phyloP scores from a whole-genome alignment of 2,113 vertebrate species.

The Chloroceryle aenea region DNA sequence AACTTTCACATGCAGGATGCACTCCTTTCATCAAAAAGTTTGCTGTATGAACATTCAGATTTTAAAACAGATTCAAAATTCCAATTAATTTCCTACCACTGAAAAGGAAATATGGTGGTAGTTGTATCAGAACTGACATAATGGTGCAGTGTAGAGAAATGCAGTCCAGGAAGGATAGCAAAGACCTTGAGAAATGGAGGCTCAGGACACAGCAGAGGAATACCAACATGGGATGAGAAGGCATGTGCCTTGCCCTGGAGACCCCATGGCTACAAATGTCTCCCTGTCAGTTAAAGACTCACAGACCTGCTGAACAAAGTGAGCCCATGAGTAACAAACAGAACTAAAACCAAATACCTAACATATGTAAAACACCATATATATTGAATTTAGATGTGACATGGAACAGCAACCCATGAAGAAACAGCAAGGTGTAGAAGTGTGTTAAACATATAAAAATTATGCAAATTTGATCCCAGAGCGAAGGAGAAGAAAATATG shows the following conservation, averaged over 20 bases:
- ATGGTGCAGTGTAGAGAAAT: not conserved
- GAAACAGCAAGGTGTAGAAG: not conserved
- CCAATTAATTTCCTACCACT: not conserved
- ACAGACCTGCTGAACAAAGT: not conserved
- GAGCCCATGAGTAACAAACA: not conserved
- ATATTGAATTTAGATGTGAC: not conserved
- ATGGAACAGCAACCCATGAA: not conserved
- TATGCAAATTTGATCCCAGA: not conserved
- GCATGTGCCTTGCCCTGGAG: not conserved
- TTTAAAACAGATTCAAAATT: not conserved
- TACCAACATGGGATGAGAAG: not conserved
- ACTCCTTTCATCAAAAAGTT: not conserved
- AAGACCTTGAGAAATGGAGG: not conserved
- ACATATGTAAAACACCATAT: not conserved
- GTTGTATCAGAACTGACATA: no score
- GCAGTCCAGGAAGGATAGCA: not conserved
- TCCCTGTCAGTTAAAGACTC: not conserved
- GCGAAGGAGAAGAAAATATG: not conserved
- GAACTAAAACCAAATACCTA: not conserved
- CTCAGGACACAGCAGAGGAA: not conserved
- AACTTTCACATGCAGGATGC: not conserved
- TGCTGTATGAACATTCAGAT: not conserved
- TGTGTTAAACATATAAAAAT: not conserved
- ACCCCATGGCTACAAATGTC: not conserved
- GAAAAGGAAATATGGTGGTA: not conserved